Base-by-base conservation (phyloP, 2,113 vertebrate species). In the Prolemur simus region DNA sequence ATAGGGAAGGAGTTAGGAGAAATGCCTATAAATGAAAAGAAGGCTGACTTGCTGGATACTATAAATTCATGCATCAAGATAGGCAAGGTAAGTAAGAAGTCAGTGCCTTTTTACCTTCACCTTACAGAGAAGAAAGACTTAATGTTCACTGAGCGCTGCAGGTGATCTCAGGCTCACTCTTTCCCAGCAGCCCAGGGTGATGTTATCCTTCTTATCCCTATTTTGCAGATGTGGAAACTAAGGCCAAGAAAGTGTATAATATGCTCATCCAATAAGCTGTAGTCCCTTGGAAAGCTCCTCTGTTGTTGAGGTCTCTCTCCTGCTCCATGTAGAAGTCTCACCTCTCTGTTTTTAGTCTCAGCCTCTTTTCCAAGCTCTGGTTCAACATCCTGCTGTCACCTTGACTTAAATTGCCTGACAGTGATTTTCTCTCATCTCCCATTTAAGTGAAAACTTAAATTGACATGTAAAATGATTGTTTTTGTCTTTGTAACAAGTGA, bases 21-120 rank as follows among this genome's bases (percentile, higher is more conserved):
- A 99, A 99, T 99, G 99, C 99, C 99, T 99, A 98, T 99, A 98
- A 99, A 99, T 98, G 99, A 99, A 97, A 99, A 99, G 98, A 99
- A 99, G 98, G 99, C 99, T 93, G 99, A 99, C 98, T 99, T 99
- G 98, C 99, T 99, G 94, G 99, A 99, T 97, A 99, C 99, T 93
- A 99, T 99, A 98, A 99, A 99, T 98, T 99, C 99, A 97, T 99
- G 99, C 98, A 99, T 99, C 98, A 99, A 98, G 98, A 99, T 99
- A 98, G 99, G 99, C 99, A 99, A 99, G 99, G 99, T 99, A 98
- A 99, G 98, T 97, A 91, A 82, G 42, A 47, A 6, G 58, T 15
- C 90, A 73, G n/a, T 73, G 58, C 91, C 17, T 29, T 96, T 54
- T 34, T 15, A 21, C 69, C 69, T 74, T n/a, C 12, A 5, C 4